Percentiles rank a stretch among this genome's conserved stretches.
Evolutionary conservation across 23 tunicate genomes (phyloP).

Genomic region (Phallusia fumigata): DNA sequence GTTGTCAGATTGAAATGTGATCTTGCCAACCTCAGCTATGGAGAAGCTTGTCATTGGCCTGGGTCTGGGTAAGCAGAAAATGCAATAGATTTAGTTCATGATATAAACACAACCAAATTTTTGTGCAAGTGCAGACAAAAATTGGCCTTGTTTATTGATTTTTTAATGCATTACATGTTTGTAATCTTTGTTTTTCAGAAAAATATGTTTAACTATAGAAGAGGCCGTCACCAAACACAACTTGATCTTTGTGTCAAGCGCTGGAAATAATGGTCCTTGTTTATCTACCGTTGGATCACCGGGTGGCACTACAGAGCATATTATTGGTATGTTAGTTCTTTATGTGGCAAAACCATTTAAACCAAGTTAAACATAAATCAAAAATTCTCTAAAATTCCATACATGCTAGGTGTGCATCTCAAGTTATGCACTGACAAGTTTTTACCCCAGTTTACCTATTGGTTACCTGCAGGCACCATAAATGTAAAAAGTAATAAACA

Average conservation of each 20-base stretch:
- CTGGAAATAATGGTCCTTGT: conserved; percentile 98
- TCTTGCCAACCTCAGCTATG: conserved; percentile 94
- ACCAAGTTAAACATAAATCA: too few species aligned
- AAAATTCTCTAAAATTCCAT: too few species aligned
- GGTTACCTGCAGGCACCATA: too few species aligned
- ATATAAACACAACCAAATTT: neutral
- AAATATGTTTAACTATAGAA: conserved; percentile 68
- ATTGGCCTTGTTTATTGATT: too few species aligned
- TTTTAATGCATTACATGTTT: too few species aligned
- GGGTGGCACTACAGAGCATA: conserved; percentile 80
- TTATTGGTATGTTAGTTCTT: conserved; percentile 57
- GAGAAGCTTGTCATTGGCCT: conserved; percentile 96
- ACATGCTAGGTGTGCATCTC: too few species aligned
- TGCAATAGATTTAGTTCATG: neutral
- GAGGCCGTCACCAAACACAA: conserved; percentile 93
- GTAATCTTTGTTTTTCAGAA: conserved; percentile 40
- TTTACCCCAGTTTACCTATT: too few species aligned
- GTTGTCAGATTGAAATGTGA: conserved; percentile 57
- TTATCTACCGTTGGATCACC: conserved; percentile 94
- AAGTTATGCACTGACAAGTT: too few species aligned
- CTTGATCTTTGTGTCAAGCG: conserved; percentile 86
- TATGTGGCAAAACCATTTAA: too few species aligned
- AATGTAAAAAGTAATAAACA: too few species aligned
- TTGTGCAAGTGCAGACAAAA: too few species aligned
- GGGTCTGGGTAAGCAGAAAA: conserved; percentile 52